A percentile compares a stretch with the other conserved stretches of the same genome.
phyloP scores from a whole-genome alignment of 2,888 invertebrate species.

The Mythimna impura region DNA sequence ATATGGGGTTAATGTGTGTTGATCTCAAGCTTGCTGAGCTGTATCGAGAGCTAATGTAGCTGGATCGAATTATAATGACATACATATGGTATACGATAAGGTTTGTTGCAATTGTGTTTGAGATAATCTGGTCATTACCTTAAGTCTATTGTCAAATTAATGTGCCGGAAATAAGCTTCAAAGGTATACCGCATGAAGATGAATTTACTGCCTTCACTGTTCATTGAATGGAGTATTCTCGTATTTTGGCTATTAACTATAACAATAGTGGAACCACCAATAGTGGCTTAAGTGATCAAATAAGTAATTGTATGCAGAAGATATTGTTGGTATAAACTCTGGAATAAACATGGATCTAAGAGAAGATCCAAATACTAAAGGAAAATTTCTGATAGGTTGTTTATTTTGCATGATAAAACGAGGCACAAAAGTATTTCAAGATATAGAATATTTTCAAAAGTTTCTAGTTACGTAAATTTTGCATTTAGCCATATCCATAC shows the following conservation, averaged over 20 bases:
- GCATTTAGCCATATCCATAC: too few species aligned
- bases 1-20: constrained; percentile 31
- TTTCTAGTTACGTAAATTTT: too few species aligned
- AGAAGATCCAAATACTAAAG: neutral
- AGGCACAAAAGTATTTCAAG: neutral
- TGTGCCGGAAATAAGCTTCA: constrained; percentile 28
- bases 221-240: constrained; percentile 44
- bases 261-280: constrained; percentile 36
- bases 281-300: constrained; percentile 33
- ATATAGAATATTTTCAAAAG: neutral
- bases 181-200: neutral
- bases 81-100: neutral
- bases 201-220: constrained; percentile 14
- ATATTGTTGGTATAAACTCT: neutral
- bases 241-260: constrained; percentile 27
- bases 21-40: constrained; percentile 7
- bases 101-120: constrained; percentile 10
- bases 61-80: constrained; percentile 9
- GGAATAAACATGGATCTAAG: neutral
- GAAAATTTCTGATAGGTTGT: too few species aligned
- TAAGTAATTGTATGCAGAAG: constrained; percentile 35
- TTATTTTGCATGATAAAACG: neutral
- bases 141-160: constrained; percentile 9
- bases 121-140: constrained; percentile 12
- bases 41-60: constrained; percentile 6